Evolutionary conservation across 2,888 invertebrate genomes (phyloP), one percentile per base, ranked within the genome.

Genomic region (Ochropacha duplaris): DNA sequence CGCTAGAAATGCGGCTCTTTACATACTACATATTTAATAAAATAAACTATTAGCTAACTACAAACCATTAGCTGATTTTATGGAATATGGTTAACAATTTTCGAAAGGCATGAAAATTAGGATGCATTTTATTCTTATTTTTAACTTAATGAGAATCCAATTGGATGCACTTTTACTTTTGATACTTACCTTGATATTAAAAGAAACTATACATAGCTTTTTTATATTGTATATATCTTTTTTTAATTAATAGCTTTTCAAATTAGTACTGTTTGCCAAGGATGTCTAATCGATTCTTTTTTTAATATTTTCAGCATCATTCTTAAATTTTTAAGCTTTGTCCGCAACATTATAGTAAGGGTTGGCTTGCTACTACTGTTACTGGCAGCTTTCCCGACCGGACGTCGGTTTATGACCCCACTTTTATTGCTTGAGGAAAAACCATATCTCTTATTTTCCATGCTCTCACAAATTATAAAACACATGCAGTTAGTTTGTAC

Each of bases 351-450:
- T 56, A 59, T 22, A 1, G 22, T 34, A 49, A 56, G 56, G 12
- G 31, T 31, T 31, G 31, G 56, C 51, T 56, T 56, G 50, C n/a
- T 19, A 44, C 44, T 19, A 44, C 44, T 44, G 19, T 74, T 74
- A 71, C 82, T 88, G 89, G 91, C 91, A 88, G 66, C 62, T 62
- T 71, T 83, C 86, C 89, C 88, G 78, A 78, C 87, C 87, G 89
- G 91, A 90, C 90, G 87, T 74, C 67, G 76, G 75, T 84, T 88
- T 89, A 91, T 85, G 84, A 83, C 83, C 81, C 78, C 72, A 78
- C 74, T 85, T 90, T 92, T 91, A 92, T 91, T 82, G 87, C 89
- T 86, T 84, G 76, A 80, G 85, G 88, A 87, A 87, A 89, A 87
- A 86, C 86, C 84, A 81, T 86, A 86, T 86, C 79, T 84, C 78